A percentile compares a stretch with the other conserved stretches of the same genome.
These are phyloP conservation scores for Calephelis nemesis DNA, from an alignment of 1,140 invertebrate genomes.

Conservation along the genomic window DNA sequence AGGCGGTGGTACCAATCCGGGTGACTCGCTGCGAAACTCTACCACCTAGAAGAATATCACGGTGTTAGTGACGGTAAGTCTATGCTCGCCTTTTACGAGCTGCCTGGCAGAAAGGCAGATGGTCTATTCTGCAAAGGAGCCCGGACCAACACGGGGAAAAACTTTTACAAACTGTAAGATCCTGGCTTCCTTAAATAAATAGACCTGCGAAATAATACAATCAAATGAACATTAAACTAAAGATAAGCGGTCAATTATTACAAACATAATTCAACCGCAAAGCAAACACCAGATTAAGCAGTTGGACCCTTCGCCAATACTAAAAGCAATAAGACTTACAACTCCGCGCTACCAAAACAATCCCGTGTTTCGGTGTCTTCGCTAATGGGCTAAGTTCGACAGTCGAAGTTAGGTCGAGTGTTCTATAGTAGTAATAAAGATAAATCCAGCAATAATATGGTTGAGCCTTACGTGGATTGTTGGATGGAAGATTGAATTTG, in stretches of 20 bases:
- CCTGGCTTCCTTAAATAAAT: too few species aligned
- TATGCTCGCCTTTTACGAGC: too few species aligned
- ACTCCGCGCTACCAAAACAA: slow-evolving; percentile 74
- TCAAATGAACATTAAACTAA: not conserved
- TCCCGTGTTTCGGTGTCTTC: slow-evolving; percentile 76
- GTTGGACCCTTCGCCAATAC: slow-evolving; percentile 62
- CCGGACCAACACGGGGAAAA: too few species aligned
- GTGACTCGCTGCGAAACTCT: too few species aligned
- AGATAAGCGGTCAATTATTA: slow-evolving; percentile 1
- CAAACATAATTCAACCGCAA: slow-evolving; percentile 17
- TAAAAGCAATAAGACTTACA: slow-evolving; percentile 78
- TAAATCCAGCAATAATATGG: slow-evolving; percentile 78
- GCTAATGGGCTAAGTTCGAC: slow-evolving; percentile 77
- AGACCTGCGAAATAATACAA: too few species aligned
- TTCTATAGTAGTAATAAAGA: slow-evolving; percentile 76
- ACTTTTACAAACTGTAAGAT: too few species aligned
- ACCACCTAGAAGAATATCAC: too few species aligned
- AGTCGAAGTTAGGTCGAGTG: slow-evolving; percentile 76
- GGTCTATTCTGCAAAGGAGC: too few species aligned
- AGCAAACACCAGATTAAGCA: slow-evolving; percentile 57
- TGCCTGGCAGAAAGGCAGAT: too few species aligned
- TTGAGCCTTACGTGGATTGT: slow-evolving; percentile 71
- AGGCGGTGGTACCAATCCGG: too few species aligned
- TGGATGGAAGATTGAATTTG: slow-evolving; percentile 77
- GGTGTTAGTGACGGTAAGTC: too few species aligned